Base-by-base conservation (phyloP, 2,797 vertebrate species). In the Pangasius djambal region DNA sequence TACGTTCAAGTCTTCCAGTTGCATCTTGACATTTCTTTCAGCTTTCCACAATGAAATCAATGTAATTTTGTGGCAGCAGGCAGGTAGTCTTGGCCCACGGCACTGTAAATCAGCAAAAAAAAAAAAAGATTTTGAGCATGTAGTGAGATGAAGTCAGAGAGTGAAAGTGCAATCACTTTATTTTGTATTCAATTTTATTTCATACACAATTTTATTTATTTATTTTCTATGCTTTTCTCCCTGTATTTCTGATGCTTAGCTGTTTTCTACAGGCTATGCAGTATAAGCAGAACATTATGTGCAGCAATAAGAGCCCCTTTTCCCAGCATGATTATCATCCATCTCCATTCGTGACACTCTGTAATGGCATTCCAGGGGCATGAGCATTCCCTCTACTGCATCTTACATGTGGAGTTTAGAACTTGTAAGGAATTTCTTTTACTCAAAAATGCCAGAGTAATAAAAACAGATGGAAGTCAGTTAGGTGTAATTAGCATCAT, bases 261-360 rank as follows among this genome's bases (percentile, higher is more conserved):
- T 48, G 48, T 28, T 48, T 75, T 25, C 87, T 77, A 34, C 31
- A 59, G 75, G 31, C 55, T 50, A 50, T 15, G 7, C 20, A 44
- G n/a, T 18, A 28, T 88, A 78, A 70, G 0, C 18, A 55, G 55
- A 59, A 18, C 37, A 22, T 75, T 69, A 40, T 20, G 44, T 31
- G 28, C 20, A 50, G 59, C 79, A 59, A 85, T 52, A 86, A 86
- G 65, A 86, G 83, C 67, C 65, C 67, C 20, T 55, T 79, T 48
- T 67, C 78, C 13, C 86, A 74, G 82, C 31, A 57, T 50, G 31
- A 16, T 59, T 16, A 63, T 84, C 82, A 83, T 91, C 78, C 69
- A n/a, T 91, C 89, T 90, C 65, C 37, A n/a, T 86, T 59, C 50
- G 13, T 44, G 74, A 91, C 86, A 88, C 34, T 48, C 12, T 48